Evolutionary conservation across 2,113 vertebrate genomes (phyloP).

Genomic region (Equus przewalskii): DNA sequence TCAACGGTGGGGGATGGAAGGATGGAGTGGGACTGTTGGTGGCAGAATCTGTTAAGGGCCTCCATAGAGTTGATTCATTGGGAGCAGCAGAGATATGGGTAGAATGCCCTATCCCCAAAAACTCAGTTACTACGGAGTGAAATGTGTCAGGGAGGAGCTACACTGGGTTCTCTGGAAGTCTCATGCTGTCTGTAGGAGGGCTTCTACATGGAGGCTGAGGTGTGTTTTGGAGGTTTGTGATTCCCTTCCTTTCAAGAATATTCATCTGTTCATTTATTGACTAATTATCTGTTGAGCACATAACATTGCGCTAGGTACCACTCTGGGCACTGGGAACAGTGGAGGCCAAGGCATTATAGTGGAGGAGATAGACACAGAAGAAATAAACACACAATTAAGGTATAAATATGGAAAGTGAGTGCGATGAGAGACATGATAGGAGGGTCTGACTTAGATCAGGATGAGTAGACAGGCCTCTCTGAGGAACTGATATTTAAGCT

Average conservation of each 20-base stretch:
- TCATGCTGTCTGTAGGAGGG: neutral
- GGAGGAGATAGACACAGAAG: neutral
- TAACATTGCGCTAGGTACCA: neutral
- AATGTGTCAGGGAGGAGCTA: neutral
- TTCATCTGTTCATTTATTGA: neutral
- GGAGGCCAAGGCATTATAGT: neutral
- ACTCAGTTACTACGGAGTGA: neutral
- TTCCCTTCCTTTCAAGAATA: conserved; percentile 31
- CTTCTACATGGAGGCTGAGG: neutral
- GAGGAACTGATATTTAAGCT: neutral
- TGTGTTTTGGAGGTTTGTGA: neutral
- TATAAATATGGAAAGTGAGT: neutral
- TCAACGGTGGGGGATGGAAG: neutral
- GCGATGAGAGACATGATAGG: neutral
- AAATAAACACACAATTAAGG: neutral
- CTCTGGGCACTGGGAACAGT: neutral
- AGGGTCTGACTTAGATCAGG: neutral
- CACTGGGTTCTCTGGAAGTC: neutral
- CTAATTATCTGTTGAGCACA: neutral
- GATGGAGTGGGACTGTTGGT: neutral
- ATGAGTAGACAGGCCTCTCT: neutral
- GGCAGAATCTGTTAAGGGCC: neutral
- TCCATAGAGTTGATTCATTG: neutral
- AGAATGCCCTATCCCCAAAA: neutral
- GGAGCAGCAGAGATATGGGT: neutral